These are phyloP conservation scores for Cheilinus undulatus DNA, from an alignment of 2,113 vertebrate species.

Conservation along the genomic window DNA sequence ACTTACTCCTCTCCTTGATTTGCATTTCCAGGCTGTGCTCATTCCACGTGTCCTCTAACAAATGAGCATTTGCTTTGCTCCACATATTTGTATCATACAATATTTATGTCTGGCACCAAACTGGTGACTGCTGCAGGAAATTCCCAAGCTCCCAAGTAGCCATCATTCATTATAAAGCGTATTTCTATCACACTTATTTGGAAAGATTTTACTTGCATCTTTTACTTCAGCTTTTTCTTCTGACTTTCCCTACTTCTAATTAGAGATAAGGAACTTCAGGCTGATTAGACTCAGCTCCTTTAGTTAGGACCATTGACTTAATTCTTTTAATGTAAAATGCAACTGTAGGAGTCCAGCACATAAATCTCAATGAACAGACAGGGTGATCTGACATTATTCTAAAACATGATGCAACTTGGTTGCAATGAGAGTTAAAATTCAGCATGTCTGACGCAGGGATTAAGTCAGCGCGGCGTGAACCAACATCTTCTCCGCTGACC, in stretches of 20 bases:
- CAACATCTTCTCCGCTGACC: slow-evolving; percentile 36
- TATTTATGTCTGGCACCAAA: slow-evolving; percentile 11
- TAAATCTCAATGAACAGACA: slow-evolving; percentile 39
- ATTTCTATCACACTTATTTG: slow-evolving; percentile 3
- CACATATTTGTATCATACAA: slow-evolving; percentile 39
- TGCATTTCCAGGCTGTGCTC: slow-evolving; percentile 19
- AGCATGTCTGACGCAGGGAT: slow-evolving; percentile 33
- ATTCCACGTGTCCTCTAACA: slow-evolving; percentile 8
- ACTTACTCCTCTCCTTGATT: slow-evolving; percentile 23
- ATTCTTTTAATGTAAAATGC: slow-evolving; percentile 23
- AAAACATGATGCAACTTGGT: slow-evolving; percentile 65
- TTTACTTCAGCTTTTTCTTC: neutral
- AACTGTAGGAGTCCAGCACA: slow-evolving; percentile 3
- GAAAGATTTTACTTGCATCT: neutral
- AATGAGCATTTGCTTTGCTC: slow-evolving; percentile 26
- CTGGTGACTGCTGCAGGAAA: slow-evolving; percentile 7
- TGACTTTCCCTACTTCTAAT: neutral
- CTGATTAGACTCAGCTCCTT: slow-evolving; percentile 4
- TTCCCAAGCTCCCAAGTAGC: neutral
- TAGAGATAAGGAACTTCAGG: neutral
- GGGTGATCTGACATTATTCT: slow-evolving; percentile 49
- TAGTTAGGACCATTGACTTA: neutral
- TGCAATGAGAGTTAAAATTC: slow-evolving; percentile 62
- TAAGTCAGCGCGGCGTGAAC: slow-evolving; percentile 38
- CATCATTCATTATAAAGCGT: slow-evolving; percentile 28